Evolutionary conservation across 30 jellyfish, hydroid and myxozoan genomes (phyloP).

Genomic region (Rhopilema esculentum): DNA sequence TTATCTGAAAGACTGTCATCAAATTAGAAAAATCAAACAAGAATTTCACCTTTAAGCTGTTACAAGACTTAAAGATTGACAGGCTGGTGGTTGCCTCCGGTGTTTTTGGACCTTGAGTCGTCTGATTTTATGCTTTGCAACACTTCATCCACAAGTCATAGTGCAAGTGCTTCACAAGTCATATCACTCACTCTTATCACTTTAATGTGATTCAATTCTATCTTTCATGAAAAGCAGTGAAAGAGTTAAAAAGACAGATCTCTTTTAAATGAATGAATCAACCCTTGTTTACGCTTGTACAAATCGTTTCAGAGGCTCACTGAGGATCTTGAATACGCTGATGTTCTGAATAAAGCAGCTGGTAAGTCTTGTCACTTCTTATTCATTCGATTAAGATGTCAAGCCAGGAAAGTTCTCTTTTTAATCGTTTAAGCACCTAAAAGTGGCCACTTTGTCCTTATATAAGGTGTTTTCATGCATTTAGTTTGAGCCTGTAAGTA

Average conservation of each 20-base stretch:
- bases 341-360: conserved; percentile 80
- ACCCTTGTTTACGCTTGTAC: neutral
- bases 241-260: neutral
- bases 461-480: neutral
- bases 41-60: no score
- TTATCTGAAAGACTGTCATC: no score
- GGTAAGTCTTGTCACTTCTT: conserved; percentile 48
- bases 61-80: no score
- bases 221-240: neutral
- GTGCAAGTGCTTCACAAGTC: no score
- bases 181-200: no score
- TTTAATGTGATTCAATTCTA: no score
- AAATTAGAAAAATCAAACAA: no score
- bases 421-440: neutral
- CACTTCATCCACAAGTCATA: no score
- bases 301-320: conserved; percentile 76
- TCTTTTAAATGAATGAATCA: neutral
- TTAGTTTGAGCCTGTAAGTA: neutral
- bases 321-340: conserved; percentile 92
- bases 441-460: neutral
- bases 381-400: neutral
- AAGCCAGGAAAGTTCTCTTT: neutral
- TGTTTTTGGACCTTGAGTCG: no score
- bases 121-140: no score
- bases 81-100: no score